A percentile compares a stretch with the other conserved stretches of the same genome.
Conservation (phyloP, 2,888 invertebrate species). For the Polylopha cassiicola region DNA sequence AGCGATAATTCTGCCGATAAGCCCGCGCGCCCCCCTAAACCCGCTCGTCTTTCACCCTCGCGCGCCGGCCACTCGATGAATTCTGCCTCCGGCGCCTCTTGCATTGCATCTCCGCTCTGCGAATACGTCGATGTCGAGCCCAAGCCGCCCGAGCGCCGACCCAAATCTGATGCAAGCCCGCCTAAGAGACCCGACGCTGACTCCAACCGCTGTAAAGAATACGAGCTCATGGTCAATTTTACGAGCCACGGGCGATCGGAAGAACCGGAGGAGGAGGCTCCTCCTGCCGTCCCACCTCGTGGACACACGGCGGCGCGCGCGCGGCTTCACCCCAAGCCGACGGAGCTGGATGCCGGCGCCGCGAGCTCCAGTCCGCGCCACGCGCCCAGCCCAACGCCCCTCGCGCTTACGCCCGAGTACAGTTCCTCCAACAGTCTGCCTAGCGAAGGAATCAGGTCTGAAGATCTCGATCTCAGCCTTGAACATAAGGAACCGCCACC, state of each 20-base stretch:
- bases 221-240: constrained; percentile 68
- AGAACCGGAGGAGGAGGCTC: constrained; percentile 38
- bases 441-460: constrained; percentile 23
- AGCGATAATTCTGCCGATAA: constrained; percentile 55
- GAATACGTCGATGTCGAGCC: constrained; percentile 53
- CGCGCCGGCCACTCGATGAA: constrained; percentile 33
- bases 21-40: constrained; percentile 64
- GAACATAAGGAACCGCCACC: constrained; percentile 31
- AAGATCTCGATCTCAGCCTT: constrained; percentile 21
- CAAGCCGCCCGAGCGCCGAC: constrained; percentile 40
- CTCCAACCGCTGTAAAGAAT: constrained; percentile 50
- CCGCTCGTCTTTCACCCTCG: constrained; percentile 54
- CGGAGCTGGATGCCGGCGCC: constrained; percentile 78
- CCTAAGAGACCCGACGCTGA: constrained; percentile 31
- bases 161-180: constrained; percentile 32
- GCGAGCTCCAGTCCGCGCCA: constrained; percentile 78
- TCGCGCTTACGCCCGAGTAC: constrained; percentile 82
- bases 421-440: constrained; percentile 44
- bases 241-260: constrained; percentile 44
- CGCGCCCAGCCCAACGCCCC: constrained; percentile 85
- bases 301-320: constrained; percentile 34
- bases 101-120: constrained; percentile 19
- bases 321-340: constrained; percentile 33
- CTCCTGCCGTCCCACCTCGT: constrained; percentile 56
- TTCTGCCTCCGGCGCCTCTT: constrained; percentile 23